Evolutionary conservation across 2,797 vertebrate species (phyloP).

Genomic region (Strix occidentalis): DNA sequence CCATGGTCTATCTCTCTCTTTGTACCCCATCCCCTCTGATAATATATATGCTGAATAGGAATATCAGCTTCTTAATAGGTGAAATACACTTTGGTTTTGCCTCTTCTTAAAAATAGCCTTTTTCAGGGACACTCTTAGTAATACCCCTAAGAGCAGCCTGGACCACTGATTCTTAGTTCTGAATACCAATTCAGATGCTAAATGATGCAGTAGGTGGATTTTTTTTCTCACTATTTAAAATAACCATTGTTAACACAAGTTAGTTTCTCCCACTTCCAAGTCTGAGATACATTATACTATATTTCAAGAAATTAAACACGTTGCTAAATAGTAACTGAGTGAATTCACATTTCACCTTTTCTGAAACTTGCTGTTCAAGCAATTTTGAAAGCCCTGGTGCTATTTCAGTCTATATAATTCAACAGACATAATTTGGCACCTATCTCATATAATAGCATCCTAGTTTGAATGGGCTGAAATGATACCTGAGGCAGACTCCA

Average conservation of each 20-base stretch:
- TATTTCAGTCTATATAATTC: background rate
- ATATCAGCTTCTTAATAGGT: background rate
- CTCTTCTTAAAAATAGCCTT: background rate
- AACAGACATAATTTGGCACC: background rate
- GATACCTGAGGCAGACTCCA: background rate
- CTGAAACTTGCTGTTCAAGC: background rate
- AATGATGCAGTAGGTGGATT: background rate
- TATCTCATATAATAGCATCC: background rate
- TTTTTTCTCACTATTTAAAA: constrained; percentile 22
- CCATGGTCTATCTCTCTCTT: background rate
- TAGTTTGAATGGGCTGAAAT: constrained; percentile 6
- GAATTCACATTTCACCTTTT: background rate
- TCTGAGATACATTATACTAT: background rate
- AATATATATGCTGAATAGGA: background rate
- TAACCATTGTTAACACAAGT: constrained; percentile 3
- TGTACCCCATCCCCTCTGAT: background rate
- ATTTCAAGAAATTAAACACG: background rate
- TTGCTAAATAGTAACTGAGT: background rate
- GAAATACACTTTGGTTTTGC: background rate
- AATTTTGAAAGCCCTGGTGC: background rate
- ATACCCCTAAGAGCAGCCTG: background rate
- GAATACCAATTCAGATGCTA: constrained; percentile 26
- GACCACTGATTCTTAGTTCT: background rate
- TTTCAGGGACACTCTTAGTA: background rate
- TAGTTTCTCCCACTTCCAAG: constrained; percentile 13